A percentile compares a stretch with the other conserved stretches of the same genome.
Conservation (phyloP, 1,140 invertebrate genomes). For the Atopsyche davidsoni region DNA sequence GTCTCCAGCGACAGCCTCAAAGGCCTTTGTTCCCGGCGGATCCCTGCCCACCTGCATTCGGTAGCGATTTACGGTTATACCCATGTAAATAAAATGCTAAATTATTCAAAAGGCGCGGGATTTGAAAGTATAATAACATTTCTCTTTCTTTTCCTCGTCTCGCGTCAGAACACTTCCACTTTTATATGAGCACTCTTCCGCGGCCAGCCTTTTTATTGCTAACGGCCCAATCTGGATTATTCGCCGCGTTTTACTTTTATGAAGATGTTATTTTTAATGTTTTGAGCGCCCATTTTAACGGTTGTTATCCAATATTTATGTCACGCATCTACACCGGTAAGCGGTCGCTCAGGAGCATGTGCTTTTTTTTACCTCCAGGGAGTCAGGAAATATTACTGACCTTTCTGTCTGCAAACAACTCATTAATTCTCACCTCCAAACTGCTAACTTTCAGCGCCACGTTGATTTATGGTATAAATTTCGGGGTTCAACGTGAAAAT, state of each 20-base stretch:
- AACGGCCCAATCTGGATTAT: constrained; percentile 20
- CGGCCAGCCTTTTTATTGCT: constrained; percentile 18
- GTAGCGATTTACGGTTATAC: constrained; percentile 30
- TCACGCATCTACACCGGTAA: too few species aligned
- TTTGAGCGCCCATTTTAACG: too few species aligned
- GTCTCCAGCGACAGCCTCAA: constrained; percentile 5
- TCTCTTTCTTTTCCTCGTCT: constrained; percentile 24
- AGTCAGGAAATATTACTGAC: not conserved
- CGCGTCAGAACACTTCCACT: constrained; percentile 6
- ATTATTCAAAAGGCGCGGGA: constrained; percentile 30
- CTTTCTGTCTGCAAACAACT: constrained; percentile 6
- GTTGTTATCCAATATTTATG: too few species aligned
- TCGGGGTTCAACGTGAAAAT: not conserved
- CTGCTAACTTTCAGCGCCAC: not conserved
- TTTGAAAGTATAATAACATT: constrained; percentile 31
- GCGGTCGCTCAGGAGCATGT: too few species aligned
- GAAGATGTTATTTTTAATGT: constrained; percentile 3
- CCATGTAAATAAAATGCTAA: constrained; percentile 30
- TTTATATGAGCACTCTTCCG: constrained; percentile 12
- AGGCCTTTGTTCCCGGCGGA: too few species aligned
- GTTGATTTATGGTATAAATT: constrained; percentile 5
- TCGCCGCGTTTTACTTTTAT: not conserved
- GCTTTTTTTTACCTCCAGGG: too few species aligned
- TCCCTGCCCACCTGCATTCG: constrained; percentile 27
- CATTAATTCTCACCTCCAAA: constrained; percentile 6